Evolutionary conservation across 2,888 invertebrate genomes (phyloP), one percentile per base, ranked within the genome.

Genomic region (Pharmacophagus antenor): DNA sequence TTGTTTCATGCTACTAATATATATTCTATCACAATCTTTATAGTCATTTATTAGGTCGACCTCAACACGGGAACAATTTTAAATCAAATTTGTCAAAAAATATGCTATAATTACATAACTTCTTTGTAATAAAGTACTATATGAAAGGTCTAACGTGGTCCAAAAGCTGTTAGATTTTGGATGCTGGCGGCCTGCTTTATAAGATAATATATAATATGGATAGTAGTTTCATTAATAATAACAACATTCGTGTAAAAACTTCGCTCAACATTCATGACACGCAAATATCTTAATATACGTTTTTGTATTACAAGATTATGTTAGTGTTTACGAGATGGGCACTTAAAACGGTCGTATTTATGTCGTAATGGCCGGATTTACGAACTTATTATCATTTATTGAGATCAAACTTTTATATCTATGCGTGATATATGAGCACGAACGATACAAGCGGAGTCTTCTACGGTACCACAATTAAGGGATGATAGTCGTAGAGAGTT

Each of bases 331-430:
- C 47, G 55, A 55, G 10, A 55, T 2, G 25, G 47, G 47, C 21
- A 21, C 31, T 55, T 55, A 55, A 47, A 47, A 37, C 55, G 22
- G 44, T 31, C 22, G 22, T 47, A 31, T 37, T 46, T 37, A 17
- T n/a, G 37, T 48, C 48, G 48, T 48, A 56, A 48, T 37, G 37
- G 18, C 21, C 1, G 2, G 17, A 48, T 48, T 48, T 48, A 48
- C 48, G 48, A 23, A 27, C 31, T 56, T 56, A 56, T 47, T 20
- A 6, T 21, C 23, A 41, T 56, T 47, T 56, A 56, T 56, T 22
- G 37, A 23, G 8, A 22, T 37, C 37, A 37, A 37, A 37, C 37
- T 15, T 37, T 37, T n/a, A 37, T 37, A n/a, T 37, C n/a, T 27
- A 1, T 6, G 2, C n/a, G n/a, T n/a, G n/a, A 37, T n/a, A 37